phyloP scores from a whole-genome alignment of 2,113 vertebrate genomes.

The Aplodontia rufa region DNA sequence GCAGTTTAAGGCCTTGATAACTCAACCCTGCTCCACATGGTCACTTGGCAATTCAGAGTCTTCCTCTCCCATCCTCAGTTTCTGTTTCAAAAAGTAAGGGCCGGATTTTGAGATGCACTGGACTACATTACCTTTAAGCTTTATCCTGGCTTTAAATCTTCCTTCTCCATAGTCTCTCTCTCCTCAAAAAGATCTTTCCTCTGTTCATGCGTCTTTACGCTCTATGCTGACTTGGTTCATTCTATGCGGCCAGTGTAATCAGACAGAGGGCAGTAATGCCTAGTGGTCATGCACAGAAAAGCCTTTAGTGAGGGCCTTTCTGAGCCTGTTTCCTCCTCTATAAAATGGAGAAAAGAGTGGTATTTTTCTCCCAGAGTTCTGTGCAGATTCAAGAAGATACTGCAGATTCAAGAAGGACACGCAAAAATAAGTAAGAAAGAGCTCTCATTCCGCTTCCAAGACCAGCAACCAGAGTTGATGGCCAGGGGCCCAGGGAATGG shows the following conservation, averaged over 20 bases:
- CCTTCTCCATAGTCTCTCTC: not conserved
- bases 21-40: not conserved
- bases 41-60: not conserved
- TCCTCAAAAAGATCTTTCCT: not conserved
- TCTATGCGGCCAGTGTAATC: not conserved
- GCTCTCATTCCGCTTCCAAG: not conserved
- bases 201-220: not conserved
- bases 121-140: not conserved
- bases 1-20: not conserved
- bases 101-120: not conserved
- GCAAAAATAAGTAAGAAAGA: not conserved
- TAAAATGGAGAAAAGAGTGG: not conserved
- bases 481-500: rapidly evolving
- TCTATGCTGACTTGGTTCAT: not conserved
- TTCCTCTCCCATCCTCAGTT: not conserved
- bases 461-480: not conserved
- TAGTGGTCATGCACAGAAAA: not conserved
- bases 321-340: not conserved
- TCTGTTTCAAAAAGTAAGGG: not conserved
- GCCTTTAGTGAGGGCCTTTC: not conserved
- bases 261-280: not conserved
- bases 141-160: not conserved
- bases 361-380: not conserved
- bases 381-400: not conserved
- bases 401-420: not conserved